A percentile compares a stretch with the other conserved stretches of the same genome.
These are phyloP conservation scores for Poecile atricapillus DNA, from an alignment of 2,113 vertebrate species.

Conservation along the genomic window DNA sequence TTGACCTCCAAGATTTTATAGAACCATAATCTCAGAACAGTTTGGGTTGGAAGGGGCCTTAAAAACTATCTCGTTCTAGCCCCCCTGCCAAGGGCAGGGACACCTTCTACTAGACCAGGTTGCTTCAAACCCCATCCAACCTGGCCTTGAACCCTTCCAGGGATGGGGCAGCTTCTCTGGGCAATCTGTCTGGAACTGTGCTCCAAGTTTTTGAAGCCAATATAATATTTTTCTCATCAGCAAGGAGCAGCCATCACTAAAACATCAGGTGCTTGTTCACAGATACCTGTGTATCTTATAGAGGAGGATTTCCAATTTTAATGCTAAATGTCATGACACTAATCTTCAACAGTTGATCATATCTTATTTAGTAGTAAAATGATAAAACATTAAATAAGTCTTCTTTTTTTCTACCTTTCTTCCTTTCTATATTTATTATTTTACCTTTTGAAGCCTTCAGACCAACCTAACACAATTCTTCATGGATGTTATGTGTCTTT, in stretches of 20 bases:
- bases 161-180: not conserved
- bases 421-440: conserved; percentile 53
- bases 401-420: conserved; percentile 12
- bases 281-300: not conserved
- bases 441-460: conserved; percentile 65
- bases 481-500: conserved; percentile 44
- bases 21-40: not conserved
- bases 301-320: not conserved
- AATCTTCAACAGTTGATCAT: conserved; percentile 52
- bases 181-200: not conserved
- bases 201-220: not conserved
- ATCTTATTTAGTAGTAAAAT: conserved; percentile 13
- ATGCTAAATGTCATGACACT: conserved; percentile 51
- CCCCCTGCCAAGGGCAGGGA: not conserved
- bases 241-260: not conserved
- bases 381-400: not conserved
- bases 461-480: conserved; percentile 71
- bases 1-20: not conserved
- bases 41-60: not conserved
- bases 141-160: not conserved
- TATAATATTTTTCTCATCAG: not conserved
- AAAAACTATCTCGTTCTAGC: not conserved
- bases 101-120: not conserved
- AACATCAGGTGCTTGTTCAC: not conserved
- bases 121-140: not conserved